Evolutionary conservation across 1,140 invertebrate genomes (phyloP).

Genomic region (Luehdorfia chinensis): DNA sequence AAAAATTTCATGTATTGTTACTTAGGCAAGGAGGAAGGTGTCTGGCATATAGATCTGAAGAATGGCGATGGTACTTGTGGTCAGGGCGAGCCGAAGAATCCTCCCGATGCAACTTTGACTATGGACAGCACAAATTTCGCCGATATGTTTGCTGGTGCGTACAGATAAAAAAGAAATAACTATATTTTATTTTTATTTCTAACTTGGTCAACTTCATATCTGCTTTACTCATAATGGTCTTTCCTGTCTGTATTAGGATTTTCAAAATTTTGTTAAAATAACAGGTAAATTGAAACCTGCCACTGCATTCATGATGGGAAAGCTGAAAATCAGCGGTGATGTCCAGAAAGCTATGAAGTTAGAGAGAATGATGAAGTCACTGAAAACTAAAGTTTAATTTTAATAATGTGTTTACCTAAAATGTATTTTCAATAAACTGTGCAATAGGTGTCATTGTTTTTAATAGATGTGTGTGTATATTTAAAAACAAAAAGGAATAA

Average conservation of each 20-base stretch:
- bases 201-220: too few species aligned
- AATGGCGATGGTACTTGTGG: slow-evolving; percentile 89
- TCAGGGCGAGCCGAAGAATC: slow-evolving; percentile 82
- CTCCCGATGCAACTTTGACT: slow-evolving; percentile 90
- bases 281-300: slow-evolving; percentile 93
- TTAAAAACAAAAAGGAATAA: too few species aligned
- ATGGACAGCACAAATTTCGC: slow-evolving; percentile 89
- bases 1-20: neutral
- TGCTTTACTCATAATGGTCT: too few species aligned
- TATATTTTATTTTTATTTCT: neutral
- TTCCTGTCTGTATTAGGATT: too few species aligned
- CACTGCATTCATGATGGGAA: slow-evolving; percentile 96
- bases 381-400: slow-evolving; percentile 84
- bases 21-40: slow-evolving; percentile 84
- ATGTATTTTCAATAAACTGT: too few species aligned
- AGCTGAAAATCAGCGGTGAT: slow-evolving; percentile 96
- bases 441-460: too few species aligned
- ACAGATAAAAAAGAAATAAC: neutral
- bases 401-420: too few species aligned
- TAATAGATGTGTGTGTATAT: too few species aligned
- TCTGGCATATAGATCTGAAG: slow-evolving; percentile 95
- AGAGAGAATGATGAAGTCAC: slow-evolving; percentile 93
- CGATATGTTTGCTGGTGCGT: slow-evolving; percentile 85
- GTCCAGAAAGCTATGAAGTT: slow-evolving; percentile 97
- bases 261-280: too few species aligned